Base-by-base conservation (phyloP, 53 echinoderm and acorn worm genomes). In the Holothuria scabra region DNA sequence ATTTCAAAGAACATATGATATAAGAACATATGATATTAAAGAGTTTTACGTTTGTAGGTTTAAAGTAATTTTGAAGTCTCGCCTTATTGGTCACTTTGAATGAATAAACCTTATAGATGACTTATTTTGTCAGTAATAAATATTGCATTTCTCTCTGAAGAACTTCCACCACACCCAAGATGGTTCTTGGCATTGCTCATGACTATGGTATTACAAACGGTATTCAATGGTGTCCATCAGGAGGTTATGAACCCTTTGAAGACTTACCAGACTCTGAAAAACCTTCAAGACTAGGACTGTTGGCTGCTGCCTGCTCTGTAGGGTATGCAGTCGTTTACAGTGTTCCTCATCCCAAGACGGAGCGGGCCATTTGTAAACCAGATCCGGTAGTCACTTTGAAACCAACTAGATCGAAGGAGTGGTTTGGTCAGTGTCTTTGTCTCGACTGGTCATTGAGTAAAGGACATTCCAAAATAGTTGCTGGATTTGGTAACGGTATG, bases 141-240 rank as follows among this genome's bases (percentile, higher is more conserved):
- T 29, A 22, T n/a, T 7, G 46, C 2, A 3, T 46, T 46, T 22
- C 35, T 22, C 10, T 25, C 7, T 38, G 21, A 44, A 72, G 72
- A n/a, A 72, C 26, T 9, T 7, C 24, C 4, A 12, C 52, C 12
- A 61, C 31, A 56, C 65, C 86, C 14, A 23, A 30, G 1, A 60
- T 86, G 66, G 64, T 59, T 16, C 56, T 79, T 8, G 44, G 66
- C 28, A 38, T 86, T 35, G 34, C 78, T 12, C 86, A 86, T 24
- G 63, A 65, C 65, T 48, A 35, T 79, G 86, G 86, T 2, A 29
- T 23, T 24, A 55, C 79, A 3, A 49, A 78, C 46, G 56, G 55
- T 19, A 12, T 86, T 28, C 49, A 78, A 55, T 86, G 86, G 86
- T 86, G 86, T 66, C 86, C 86, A 18, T 86, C 86, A 30, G 86